Evolutionary conservation across 2,113 vertebrate species (phyloP).

Genomic region (Danionella cerebrum): DNA sequence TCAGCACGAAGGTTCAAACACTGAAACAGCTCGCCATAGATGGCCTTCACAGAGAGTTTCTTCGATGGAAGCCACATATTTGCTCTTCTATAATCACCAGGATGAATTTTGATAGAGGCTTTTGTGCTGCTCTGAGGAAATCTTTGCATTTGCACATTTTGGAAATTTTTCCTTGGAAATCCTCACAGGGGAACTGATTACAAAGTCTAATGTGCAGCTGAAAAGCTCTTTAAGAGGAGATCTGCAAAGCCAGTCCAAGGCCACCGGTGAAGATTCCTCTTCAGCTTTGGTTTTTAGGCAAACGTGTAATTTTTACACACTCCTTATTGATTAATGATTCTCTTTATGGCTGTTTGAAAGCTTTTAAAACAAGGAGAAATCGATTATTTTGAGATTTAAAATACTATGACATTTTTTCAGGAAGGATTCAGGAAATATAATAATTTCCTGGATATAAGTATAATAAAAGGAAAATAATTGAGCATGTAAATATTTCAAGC

Average conservation of each 20-base stretch:
- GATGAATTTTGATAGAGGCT: background rate
- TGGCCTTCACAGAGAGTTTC: background rate
- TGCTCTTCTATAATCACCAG: background rate
- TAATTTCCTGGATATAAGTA: too few species aligned
- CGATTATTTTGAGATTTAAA: too few species aligned
- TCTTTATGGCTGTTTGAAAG: background rate
- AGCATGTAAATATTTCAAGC: too few species aligned
- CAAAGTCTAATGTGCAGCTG: slow-evolving; percentile 18
- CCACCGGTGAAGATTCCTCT: background rate
- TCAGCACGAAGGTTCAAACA: too few species aligned
- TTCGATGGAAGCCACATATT: background rate
- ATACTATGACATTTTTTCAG: too few species aligned
- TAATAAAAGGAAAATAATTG: too few species aligned
- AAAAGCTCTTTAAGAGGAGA: background rate
- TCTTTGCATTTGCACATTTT: slow-evolving; percentile 18
- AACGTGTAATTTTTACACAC: background rate
- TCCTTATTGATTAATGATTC: background rate
- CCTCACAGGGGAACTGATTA: slow-evolving; percentile 24
- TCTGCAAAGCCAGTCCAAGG: background rate
- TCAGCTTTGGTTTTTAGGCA: background rate
- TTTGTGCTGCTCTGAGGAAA: background rate
- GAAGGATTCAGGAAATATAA: too few species aligned
- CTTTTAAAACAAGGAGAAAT: too few species aligned
- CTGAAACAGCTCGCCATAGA: too few species aligned
- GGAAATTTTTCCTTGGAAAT: slow-evolving; percentile 26